Base-by-base conservation (phyloP, 2,113 vertebrate species). In the Azemiops feae region DNA sequence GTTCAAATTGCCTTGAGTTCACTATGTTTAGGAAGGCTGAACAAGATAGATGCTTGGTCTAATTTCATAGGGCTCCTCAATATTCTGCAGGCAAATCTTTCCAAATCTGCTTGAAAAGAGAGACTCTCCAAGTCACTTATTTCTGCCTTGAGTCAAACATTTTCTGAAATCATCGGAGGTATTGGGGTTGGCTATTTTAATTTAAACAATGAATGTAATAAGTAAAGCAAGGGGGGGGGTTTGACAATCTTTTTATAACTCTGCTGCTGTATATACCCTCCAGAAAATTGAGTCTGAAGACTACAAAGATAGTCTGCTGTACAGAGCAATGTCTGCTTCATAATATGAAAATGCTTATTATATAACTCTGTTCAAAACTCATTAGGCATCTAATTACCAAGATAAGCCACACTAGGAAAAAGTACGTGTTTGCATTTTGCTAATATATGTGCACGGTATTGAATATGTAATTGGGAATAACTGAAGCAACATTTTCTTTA, bases 401-500 rank as follows among this genome's bases (percentile, higher is more conserved):
- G 45, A 18, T 60, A 60, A 45, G 55, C 22, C 5, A 20, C 45
- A 57, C 11, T 43, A 89, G 87, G 87, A 60, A 92, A 39, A 69
- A 69, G 27, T 69, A 20, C 39, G 8, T 57, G 2, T 69, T 89
- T 92, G 54, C 55, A 30, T 90, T 90, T 47, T n/a, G 92, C 43
- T 88, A 74, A 34, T 69, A n/a, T 57, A 54, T 39, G 10, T 55
- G 12, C 43, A 30, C 1, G 22, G 50, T 89, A 34, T 87, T 89
- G n/a, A 91, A 85, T 7, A 20, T 89, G 27, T 52, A 93, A 30
- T 57, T 43, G 81, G 92, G 89, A 89, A 86, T 0, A 1, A 92
- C 96, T 53, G 50, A 92, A 60, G 45, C n/a, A 69, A 18, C 30
- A n/a, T 89, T 88, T 43, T 22, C 87, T 81, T 90, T 85, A 91